Evolutionary conservation across 2,113 vertebrate species (phyloP).

Genomic region (Camelus dromedarius): DNA sequence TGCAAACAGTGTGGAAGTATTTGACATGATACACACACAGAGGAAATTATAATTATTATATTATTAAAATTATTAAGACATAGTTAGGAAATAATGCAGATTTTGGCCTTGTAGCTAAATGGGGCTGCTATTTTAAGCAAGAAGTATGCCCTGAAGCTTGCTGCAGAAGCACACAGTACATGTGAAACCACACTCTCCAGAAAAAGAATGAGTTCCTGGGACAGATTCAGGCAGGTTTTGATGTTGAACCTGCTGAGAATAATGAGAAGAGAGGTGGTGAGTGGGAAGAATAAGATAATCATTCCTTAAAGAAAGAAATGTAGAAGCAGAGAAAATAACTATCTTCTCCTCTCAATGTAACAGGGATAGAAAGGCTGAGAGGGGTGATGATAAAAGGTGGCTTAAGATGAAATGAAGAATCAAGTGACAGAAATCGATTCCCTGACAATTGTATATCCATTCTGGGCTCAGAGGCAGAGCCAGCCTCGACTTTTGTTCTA

Average conservation of each 20-base stretch:
- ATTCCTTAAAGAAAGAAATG: slow-evolving; percentile 62
- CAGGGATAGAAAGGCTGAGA: slow-evolving; percentile 22
- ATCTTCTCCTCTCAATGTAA: slow-evolving; percentile 30
- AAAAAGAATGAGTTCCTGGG: slow-evolving; percentile 36
- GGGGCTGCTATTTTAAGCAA: slow-evolving; percentile 34
- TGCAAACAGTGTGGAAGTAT: neutral
- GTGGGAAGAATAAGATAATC: slow-evolving; percentile 67
- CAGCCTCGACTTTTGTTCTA: neutral
- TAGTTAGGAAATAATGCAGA: neutral
- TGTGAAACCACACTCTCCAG: neutral
- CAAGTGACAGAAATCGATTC: slow-evolving; percentile 40
- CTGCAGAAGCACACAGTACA: neutral
- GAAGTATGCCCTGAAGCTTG: slow-evolving; percentile 28
- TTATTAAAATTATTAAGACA: neutral
- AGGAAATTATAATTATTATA: neutral
- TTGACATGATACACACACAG: neutral
- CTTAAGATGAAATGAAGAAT: neutral
- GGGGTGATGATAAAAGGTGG: slow-evolving; percentile 18
- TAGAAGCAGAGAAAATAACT: slow-evolving; percentile 61
- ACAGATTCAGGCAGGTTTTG: slow-evolving; percentile 64
- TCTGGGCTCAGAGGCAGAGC: slow-evolving; percentile 16
- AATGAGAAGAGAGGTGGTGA: slow-evolving; percentile 59
- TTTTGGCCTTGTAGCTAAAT: neutral
- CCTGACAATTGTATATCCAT: neutral
- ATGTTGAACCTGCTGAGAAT: slow-evolving; percentile 61